Base-by-base conservation (phyloP, 2,113 vertebrate genomes). In the Anser brachyrhynchus region DNA sequence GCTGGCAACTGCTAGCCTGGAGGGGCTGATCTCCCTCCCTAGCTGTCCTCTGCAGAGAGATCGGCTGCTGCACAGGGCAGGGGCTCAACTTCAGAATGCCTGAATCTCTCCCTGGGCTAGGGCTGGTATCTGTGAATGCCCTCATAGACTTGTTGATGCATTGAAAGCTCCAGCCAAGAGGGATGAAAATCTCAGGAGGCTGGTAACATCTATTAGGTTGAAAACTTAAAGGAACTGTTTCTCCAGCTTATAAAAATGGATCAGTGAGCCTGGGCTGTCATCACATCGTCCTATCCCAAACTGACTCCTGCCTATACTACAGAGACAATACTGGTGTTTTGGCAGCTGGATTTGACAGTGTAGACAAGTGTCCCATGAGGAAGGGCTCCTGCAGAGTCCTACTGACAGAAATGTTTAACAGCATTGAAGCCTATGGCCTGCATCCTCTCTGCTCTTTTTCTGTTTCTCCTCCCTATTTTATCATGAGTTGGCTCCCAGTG, bases 1-100 rank as follows among this genome's bases (percentile, higher is more conserved):
- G 9, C 1, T 0, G 66, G 57, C 23, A 82, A 25, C 31, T 78
- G 28, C 67, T 57, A 87, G 46, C n/a, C 66, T 29, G 12, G 55
- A 90, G 74, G 59, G 23, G n/a, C 41, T 4, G 0, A 41, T 43
- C 16, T 70, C 61, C 49, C 84, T 77, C 10, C 22, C 49, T 14
- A 65, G 25, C 39, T 86, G 25, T 79, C 19, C 49, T 83, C 72
- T 84, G 67, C 2, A 7, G 62, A 39, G 26, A 59, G 8, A 16
- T 6, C 15, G 4, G 31, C 62, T 85, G 28, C 41, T 84, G 49
- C 26, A 10, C 15, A 26, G 37, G 19, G 11, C 6, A 29, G 19
- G n/a, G 22, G 18, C 31, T 72, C 81, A 65, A 35, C 67, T 93
- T 94, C 71, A 69, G 15, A 89, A 75, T 69, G 33, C 31, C 78